Percentiles rank a stretch among this genome's conserved stretches.
Conservation (phyloP, 2,113 vertebrate species). For the Xiphophorus hellerii region DNA sequence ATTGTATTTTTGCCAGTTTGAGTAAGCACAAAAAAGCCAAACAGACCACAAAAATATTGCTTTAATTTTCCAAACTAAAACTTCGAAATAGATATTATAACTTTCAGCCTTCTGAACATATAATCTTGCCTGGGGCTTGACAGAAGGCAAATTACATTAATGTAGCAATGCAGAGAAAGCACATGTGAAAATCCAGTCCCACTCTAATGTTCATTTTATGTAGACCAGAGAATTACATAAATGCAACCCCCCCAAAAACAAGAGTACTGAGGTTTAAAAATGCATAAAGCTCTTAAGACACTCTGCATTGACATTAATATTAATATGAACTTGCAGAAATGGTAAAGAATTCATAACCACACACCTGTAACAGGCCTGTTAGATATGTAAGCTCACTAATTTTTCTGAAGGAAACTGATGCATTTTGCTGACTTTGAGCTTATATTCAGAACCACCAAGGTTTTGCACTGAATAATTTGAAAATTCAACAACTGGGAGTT, state of each 20-base stretch:
- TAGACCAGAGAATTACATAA: slow-evolving; percentile 41
- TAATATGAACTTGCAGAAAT: slow-evolving; percentile 59
- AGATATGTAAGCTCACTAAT: slow-evolving; percentile 27
- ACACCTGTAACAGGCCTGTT: slow-evolving; percentile 43
- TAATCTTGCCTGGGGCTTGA: slow-evolving; percentile 38
- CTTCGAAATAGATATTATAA: slow-evolving; percentile 10
- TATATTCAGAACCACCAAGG: not conserved
- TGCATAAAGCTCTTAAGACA: slow-evolving; percentile 74
- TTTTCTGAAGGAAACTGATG: slow-evolving; percentile 22
- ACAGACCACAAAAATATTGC: not conserved
- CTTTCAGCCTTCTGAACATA: slow-evolving; percentile 22
- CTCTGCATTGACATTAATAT: slow-evolving; percentile 70
- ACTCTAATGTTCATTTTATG: slow-evolving; percentile 36
- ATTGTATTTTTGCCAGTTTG: not conserved
- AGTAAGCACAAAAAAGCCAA: not conserved
- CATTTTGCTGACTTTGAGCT: slow-evolving; percentile 18
- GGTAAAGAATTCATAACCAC: slow-evolving; percentile 44
- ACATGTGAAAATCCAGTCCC: slow-evolving; percentile 22
- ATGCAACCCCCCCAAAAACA: slow-evolving; percentile 20
- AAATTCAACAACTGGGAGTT: slow-evolving; percentile 4
- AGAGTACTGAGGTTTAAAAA: slow-evolving; percentile 67
- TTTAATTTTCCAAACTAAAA: slow-evolving; percentile 17
- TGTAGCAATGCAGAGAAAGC: slow-evolving; percentile 25
- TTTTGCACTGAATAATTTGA: not conserved
- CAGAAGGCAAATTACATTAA: slow-evolving; percentile 10